Evolutionary conservation across 2,113 vertebrate genomes (phyloP), one percentile per base, ranked within the genome.

Genomic region (Noctilio leporinus): DNA sequence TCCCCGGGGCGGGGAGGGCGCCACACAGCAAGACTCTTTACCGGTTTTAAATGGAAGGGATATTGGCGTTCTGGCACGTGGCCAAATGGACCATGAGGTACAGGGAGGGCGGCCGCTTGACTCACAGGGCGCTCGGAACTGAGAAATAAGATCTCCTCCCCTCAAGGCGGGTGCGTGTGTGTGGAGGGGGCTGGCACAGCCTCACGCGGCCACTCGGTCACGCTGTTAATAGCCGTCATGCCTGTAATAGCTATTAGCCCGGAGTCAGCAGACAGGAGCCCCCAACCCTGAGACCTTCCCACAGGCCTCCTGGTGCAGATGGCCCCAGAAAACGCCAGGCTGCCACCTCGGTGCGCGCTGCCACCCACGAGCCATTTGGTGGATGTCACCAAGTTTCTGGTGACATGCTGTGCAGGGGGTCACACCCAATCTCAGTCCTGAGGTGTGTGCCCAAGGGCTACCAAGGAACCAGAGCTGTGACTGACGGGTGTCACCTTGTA

Each of bases 311-410:
- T 6, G 69, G 53, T n/a, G 17, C n/a, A 12, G 87, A 1, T 83
- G 55, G 45, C 65, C 62, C 49, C 11, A 65, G 92, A 0, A 64
- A 85, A 24, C 0, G 2, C 64, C 10, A 5, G 49, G 4, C 0
- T 0, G 12, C 72, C 53, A 28, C 38, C 16, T 47, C 40, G 0
- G 3, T 2, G 1, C 26, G 0, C 64, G 75, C 80, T 64, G 73
- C 49, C 40, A 6, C 89, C 86, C 78, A 73, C 22, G 0, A 75
- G 76, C 88, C 91, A 38, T 67, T 83, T 62, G 87, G 86, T 30
- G 4, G 55, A 4, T 8, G 81, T 64, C 62, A 43, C 76, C 16
- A n/a, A 83, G 80, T 14, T 20, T 6, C 70, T 19, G 9, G 33
- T 30, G 73, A 83, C 57, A 24, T 0, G 75, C 26, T 14, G 49